Evolutionary conservation across 2,797 vertebrate genomes (phyloP), one percentile per base, ranked within the genome.

Genomic region (Parauchenoglanis punctatus): DNA sequence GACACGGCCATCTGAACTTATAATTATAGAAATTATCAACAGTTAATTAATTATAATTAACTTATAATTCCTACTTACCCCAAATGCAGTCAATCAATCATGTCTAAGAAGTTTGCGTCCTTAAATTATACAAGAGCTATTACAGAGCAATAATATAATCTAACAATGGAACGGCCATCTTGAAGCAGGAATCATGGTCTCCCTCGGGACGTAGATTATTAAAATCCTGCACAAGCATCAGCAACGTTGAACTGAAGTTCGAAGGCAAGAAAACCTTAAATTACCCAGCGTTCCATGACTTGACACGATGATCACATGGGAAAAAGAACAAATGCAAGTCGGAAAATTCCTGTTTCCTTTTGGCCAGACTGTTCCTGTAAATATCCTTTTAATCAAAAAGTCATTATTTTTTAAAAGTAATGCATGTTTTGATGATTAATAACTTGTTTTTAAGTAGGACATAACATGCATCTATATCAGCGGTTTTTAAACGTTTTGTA

Each of bases 1-100:
- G 23, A 44, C 70, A 61, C 8, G 15, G n/a, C 56, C 84, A 52
- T 58, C 54, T 76, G 72, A 85, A 63, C 23, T 81, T n/a, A 40
- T 18, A 7, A 28, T 76, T 28, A 18, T 18, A 78, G 20, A 78
- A 73, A 56, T 63, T 8, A 46, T n/a, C 18, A 68, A 25, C 46
- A 31, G 8, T 83, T 17, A 44, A 46, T 65, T 2, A 0, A 46
- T 61, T 61, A 13, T n/a, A 15, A 46, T 46, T 20, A 13, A n/a
- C 23, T 12, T 49, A 46, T 2, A 75, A 75, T n/a, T 46, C 8
- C 3, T 11, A 1, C 72, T 46, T 44, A 49, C 4, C 15, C 72
- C 44, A 46, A 25, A 49, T 49, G 10, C 25, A 75, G 72, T 46
- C 49, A 1, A 15, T 49, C 44, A 49, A 73, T 3, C 72, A 49